Evolutionary conservation across 2,888 invertebrate genomes (phyloP).

Genomic region (Eumerus sabulonum): DNA sequence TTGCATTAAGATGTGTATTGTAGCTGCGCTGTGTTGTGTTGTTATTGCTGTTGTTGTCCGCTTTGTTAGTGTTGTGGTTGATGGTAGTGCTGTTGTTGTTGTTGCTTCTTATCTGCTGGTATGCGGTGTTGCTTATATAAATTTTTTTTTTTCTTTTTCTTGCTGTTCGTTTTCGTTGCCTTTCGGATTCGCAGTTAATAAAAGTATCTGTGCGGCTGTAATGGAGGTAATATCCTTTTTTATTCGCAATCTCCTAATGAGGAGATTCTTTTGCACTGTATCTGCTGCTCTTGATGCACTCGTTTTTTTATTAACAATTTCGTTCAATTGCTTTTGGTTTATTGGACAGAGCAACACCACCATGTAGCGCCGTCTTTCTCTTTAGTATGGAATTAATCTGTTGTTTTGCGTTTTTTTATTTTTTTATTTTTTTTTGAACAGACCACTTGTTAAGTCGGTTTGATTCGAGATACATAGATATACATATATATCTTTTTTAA

Average conservation of each 20-base stretch:
- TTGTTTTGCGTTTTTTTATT: conserved; percentile 34
- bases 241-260: conserved; percentile 50
- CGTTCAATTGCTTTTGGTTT: conserved; percentile 5
- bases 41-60: conserved; percentile 20
- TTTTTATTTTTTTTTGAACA: conserved; percentile 30
- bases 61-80: conserved; percentile 11
- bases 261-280: conserved; percentile 3
- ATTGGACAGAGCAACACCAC: conserved; percentile 8
- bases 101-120: conserved; percentile 56
- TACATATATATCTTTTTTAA: too few species aligned
- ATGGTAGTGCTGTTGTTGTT: conserved; percentile 44
- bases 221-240: conserved; percentile 56
- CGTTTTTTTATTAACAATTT: conserved; percentile 22
- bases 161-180: background rate
- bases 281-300: conserved; percentile 35
- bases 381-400: conserved; percentile 39
- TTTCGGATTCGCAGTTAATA: conserved; percentile 50
- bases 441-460: conserved; percentile 62
- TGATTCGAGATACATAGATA: background rate
- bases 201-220: conserved; percentile 47
- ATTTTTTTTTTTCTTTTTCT: too few species aligned
- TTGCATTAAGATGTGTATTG: conserved; percentile 56
- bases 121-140: conserved; percentile 17
- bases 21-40: conserved; percentile 1
- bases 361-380: conserved; percentile 50